Base-by-base conservation (phyloP, 1,140 invertebrate genomes). In the Potamilus streckersoni region DNA sequence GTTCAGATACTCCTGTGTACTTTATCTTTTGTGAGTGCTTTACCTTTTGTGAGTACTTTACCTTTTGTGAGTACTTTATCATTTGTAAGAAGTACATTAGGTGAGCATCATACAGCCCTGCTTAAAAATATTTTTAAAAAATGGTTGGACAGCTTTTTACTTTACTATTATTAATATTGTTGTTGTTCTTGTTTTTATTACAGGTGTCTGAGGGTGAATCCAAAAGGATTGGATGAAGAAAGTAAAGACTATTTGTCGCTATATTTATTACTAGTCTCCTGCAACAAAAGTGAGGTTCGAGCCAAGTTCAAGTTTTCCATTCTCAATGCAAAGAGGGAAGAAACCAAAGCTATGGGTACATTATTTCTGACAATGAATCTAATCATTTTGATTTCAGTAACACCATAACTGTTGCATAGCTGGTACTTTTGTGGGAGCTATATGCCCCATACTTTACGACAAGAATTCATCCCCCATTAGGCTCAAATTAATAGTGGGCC, bases 241-340 rank as follows among this genome's bases (percentile, higher is more conserved):
- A 98, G 97, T 91, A 99, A 99, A 94, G 98, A 99, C 93, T 99
- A 99, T 91, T 93, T 99, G 87, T 99, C 97, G 73, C 93, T 99
- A 85, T 99, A 99, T 92, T 93, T 99, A 89, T 93, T 99, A 86
- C 94, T 99, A 91, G 97, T 99, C 86, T 97, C 97, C 79, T 99
- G 97, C 93, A 99, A 99, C 92, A 99, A 99, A 94, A 97, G 95
- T 86, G 98, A 99, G 94, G 98, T 99, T 83, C 93, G 98, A 90
- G 98, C 98, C 86, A 99, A 99, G 93, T 99, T 99, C 92, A 99
- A 99, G 93, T 99, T 99, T 93, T 98, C 97, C 90, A 99, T 99
- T 93, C 93, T 99, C 90, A 99, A 99, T 93, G 97, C 97, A 86
- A 99, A 99, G 94, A 93, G 97, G 86, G 98, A 99, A 93, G 98